Percentiles rank a stretch among this genome's conserved stretches.
Evolutionary conservation across 2,797 vertebrate species (phyloP).

Genomic region (Nasua narica): DNA sequence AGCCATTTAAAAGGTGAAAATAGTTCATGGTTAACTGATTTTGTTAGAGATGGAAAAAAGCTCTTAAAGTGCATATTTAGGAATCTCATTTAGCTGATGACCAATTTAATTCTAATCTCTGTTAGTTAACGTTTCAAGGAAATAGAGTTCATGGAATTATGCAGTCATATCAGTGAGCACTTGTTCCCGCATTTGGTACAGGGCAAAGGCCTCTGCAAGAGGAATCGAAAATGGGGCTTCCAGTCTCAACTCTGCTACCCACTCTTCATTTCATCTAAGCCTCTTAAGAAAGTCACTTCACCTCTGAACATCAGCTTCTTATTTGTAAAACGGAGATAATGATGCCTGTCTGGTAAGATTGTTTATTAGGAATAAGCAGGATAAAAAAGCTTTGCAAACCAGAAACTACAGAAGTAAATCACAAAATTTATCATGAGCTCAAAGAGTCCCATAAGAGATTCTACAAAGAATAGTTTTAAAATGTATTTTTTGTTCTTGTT

Average conservation of each 20-base stretch:
- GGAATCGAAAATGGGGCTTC: background rate
- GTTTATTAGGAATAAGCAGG: background rate
- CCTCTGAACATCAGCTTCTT: background rate
- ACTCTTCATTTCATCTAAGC: background rate
- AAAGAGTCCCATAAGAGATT: background rate
- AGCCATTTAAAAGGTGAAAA: background rate
- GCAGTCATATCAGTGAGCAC: background rate
- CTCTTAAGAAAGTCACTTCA: background rate
- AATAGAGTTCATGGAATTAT: constrained; percentile 16
- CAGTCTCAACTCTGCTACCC: background rate
- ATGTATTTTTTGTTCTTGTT: background rate
- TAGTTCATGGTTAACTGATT: background rate
- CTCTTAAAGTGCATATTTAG: constrained; percentile 26
- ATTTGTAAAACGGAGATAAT: background rate
- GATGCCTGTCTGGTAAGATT: background rate
- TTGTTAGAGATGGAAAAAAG: background rate
- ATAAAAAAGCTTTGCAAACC: background rate
- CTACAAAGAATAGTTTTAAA: background rate
- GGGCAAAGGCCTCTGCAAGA: background rate
- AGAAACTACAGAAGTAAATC: constrained; percentile 48
- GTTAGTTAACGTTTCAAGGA: background rate
- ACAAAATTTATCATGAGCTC: background rate
- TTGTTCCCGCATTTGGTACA: background rate
- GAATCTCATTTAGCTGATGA: constrained; percentile 23
- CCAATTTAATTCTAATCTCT: constrained; percentile 18